Percentiles rank a stretch among this genome's conserved stretches.
Evolutionary conservation across 2,888 invertebrate species (phyloP).

Genomic region (Parnassius smintheus): DNA sequence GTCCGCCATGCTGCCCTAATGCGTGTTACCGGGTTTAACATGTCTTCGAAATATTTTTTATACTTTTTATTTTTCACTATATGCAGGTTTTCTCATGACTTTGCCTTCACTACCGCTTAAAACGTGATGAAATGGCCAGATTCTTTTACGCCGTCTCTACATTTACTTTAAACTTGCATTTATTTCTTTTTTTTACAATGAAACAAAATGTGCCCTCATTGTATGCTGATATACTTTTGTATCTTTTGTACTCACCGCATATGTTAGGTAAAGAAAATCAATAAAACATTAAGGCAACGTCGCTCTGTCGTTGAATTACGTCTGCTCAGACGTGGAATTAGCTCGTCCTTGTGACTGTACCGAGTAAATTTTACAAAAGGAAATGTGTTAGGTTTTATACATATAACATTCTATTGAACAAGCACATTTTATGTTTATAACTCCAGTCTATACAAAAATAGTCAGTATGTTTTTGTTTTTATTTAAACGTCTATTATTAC

Average conservation of each 20-base stretch:
- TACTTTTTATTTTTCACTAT: too few relatives aligned
- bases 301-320: conserved; percentile 12
- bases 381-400: neutral
- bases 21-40: too few relatives aligned
- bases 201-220: too few relatives aligned
- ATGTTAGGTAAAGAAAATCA: neutral
- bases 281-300: conserved; percentile 3
- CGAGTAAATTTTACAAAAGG: conserved; percentile 9
- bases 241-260: neutral
- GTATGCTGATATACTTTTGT: too few relatives aligned
- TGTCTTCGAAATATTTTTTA: too few relatives aligned
- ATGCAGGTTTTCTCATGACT: too few relatives aligned
- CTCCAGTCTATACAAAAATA: neutral
- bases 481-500: neutral
- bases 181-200: too few relatives aligned
- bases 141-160: too few relatives aligned
- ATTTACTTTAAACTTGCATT: too few relatives aligned
- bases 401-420: neutral
- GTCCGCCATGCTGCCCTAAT: too few relatives aligned
- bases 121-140: too few relatives aligned
- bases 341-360: conserved; percentile 8
- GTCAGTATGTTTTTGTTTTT: neutral
- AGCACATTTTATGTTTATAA: neutral
- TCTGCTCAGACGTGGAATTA: conserved; percentile 1
- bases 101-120: too few relatives aligned